Conservation (phyloP, 2,113 vertebrate species). For the Corythaixoides concolor region DNA sequence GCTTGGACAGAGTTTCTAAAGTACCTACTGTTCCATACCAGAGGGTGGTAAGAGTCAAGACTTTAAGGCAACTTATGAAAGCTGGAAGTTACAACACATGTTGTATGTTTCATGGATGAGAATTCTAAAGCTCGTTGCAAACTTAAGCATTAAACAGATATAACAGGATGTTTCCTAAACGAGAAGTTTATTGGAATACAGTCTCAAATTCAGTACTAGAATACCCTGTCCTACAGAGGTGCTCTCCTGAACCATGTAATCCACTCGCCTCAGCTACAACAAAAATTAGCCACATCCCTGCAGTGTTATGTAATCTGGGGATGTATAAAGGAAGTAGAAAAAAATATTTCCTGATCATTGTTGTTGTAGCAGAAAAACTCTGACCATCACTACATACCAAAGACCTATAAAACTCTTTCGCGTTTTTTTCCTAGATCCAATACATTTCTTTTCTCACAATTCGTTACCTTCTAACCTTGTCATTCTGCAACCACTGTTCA, state of each 20-base stretch:
- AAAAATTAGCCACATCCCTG: neutral
- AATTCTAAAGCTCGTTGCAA: neutral
- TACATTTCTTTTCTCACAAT: neutral
- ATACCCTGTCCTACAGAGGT: neutral
- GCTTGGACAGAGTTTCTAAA: neutral
- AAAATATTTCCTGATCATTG: neutral
- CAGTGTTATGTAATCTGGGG: neutral
- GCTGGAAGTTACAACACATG: neutral
- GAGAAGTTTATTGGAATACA: neutral
- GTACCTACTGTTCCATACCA: neutral
- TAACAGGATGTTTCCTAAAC: neutral
- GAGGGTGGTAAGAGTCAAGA: neutral
- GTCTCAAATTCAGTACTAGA: neutral
- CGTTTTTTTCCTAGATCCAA: neutral
- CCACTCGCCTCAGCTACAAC: neutral
- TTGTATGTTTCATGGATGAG: neutral
- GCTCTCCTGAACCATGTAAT: neutral
- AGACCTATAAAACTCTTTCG: neutral
- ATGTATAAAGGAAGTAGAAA: neutral
- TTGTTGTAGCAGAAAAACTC: accelerated
- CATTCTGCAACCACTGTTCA: neutral
- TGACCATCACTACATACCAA: neutral
- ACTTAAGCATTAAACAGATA: neutral
- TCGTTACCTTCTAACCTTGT: neutral
- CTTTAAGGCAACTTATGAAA: neutral